Base-by-base conservation (phyloP, 2,797 vertebrate genomes). In the Ptychadena robeensis region DNA sequence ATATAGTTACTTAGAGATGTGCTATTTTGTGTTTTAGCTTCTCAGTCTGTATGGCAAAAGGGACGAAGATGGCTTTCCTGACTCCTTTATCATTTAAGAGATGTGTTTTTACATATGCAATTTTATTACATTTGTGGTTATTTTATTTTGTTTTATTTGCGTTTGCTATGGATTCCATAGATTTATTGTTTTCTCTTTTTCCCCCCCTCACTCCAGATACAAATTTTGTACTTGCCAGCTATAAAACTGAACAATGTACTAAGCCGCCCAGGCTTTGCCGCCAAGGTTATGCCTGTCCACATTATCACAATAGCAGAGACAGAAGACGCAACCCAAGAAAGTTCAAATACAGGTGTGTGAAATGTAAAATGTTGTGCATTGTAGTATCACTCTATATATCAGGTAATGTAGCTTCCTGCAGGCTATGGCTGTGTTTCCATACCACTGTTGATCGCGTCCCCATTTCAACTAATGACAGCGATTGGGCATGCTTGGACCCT, bases 281-380 rank as follows among this genome's bases (percentile, higher is more conserved):
- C 91, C 97, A 98, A 90, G 97, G 97, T 79, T 98, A 98, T 0
- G 97, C 97, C 0, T 98, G 97, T 87, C 97, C 97, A 0, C 96
- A 97, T 88, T 97, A 96, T 90, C 97, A 98, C 90, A 97, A 94
- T 87, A 96, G 95, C 90, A 91, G 96, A 90, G 97, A 98, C 89
- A 90, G 97, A 86, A 95, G 97, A 87, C 90, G 97, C 87, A 95
- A 95, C 90, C 97, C 97, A 30, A 90, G 96, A 64, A 96, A 95
- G 87, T 97, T 95, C 88, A 97, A 96, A 87, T 98, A 98, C 90
- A 95, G 96, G 96, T 98, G 87, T 69, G 0, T 35, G 28, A 66
- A 53, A n/a, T 53, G 2, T 18, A 4, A 15, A 15, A 48, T 48
- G 18, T 48, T 48, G 18, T 48, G 11, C 3, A 3, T 44, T 2